Conservation (phyloP, 2,888 invertebrate species). For the Ophioninae sp. region DNA sequence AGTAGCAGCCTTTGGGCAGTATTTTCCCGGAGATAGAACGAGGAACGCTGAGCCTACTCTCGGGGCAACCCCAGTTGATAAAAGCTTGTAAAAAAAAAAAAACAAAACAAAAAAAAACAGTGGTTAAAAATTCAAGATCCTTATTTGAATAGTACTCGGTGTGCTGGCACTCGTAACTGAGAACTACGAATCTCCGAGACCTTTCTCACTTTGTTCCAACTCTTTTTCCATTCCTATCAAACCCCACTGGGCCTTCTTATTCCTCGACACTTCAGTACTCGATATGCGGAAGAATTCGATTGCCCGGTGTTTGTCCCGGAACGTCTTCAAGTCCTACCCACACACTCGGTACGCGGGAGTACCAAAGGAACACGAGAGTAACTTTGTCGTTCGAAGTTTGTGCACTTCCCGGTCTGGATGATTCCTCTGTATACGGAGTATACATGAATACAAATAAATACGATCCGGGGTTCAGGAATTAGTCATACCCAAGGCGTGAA, state of each 20-base stretch:
- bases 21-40: not conserved
- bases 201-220: not conserved
- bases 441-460: constrained; percentile 21
- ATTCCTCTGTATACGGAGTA: constrained; percentile 26
- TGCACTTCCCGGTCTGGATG: not conserved
- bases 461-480: constrained; percentile 1
- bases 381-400: no score
- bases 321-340: constrained; percentile 29
- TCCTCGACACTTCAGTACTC: constrained; percentile 1
- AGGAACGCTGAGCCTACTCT: not conserved
- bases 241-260: not conserved
- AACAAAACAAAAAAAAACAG: not conserved
- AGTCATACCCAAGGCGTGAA: constrained; percentile 11
- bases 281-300: constrained; percentile 49
- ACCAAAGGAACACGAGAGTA: not conserved
- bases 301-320: constrained; percentile 17
- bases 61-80: not conserved
- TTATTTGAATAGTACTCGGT: not conserved
- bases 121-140: not conserved
- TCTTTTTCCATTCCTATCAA: not conserved
- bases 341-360: constrained; percentile 24
- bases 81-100: not conserved
- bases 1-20: not conserved
- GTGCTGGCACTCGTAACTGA: not conserved
- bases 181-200: constrained; percentile 29